Conservation (phyloP, 1,140 invertebrate species). For the Venturia canescens region DNA sequence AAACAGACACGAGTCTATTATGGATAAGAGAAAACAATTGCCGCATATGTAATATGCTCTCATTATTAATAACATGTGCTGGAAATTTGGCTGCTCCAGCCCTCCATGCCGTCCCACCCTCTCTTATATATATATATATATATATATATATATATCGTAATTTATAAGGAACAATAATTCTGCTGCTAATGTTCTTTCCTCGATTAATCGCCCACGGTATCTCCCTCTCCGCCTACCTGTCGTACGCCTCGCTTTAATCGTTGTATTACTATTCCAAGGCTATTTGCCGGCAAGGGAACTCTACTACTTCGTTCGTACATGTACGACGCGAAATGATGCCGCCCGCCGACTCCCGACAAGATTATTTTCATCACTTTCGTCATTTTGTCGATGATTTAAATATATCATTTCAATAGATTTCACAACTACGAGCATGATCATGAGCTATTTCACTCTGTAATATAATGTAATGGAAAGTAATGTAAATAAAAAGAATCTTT, state of each 20-base stretch:
- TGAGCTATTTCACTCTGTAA: too few relatives aligned
- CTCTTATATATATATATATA: too few relatives aligned
- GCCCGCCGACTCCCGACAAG: too few relatives aligned
- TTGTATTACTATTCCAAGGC: conserved; percentile 38
- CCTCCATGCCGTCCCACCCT: too few relatives aligned
- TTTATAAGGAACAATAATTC: conserved; percentile 38
- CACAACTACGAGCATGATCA: too few relatives aligned
- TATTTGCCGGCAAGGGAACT: background rate
- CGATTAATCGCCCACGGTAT: conserved; percentile 31
- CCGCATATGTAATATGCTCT: conserved; percentile 45
- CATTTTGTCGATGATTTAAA: too few relatives aligned
- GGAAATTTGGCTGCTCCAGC: background rate
- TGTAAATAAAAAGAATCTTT: conserved; percentile 23
- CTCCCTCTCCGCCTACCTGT: background rate
- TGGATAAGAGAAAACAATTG: conserved; percentile 5
- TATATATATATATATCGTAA: conserved; percentile 41
- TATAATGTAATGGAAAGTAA: too few relatives aligned
- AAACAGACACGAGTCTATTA: conserved; percentile 18
- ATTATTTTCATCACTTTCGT: too few relatives aligned
- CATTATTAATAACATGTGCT: conserved; percentile 47
- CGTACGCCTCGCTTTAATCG: conserved; percentile 9
- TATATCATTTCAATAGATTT: too few relatives aligned
- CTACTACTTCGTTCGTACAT: conserved; percentile 3
- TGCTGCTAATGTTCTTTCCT: conserved; percentile 27
- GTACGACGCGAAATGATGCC: too few relatives aligned